Evolutionary conservation across 2,888 invertebrate genomes (phyloP).

Genomic region (Cephus runcator): DNA sequence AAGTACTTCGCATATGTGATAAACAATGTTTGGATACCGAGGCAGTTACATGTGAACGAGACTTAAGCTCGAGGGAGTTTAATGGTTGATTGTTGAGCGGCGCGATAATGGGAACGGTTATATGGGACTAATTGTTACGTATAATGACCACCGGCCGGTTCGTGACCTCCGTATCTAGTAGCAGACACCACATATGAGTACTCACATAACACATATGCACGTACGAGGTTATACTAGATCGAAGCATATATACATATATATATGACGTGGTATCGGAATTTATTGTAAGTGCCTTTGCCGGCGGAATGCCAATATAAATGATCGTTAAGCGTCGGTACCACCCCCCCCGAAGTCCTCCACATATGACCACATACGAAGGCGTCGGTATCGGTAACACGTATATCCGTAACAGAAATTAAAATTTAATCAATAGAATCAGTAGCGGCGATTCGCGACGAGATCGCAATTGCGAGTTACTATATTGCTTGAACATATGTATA

Average conservation of each 20-base stretch:
- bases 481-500: background rate
- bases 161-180: background rate
- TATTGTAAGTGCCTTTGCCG: background rate
- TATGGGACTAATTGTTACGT: slow-evolving; percentile 20
- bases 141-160: background rate
- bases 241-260: background rate
- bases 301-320: background rate
- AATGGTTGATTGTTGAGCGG: slow-evolving; percentile 27
- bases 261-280: background rate
- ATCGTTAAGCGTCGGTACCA: background rate
- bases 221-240: background rate
- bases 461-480: background rate
- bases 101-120: slow-evolving; percentile 30
- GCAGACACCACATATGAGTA: background rate
- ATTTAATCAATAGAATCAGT: background rate
- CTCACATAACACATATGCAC: background rate
- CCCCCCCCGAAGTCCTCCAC: background rate
- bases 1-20: background rate
- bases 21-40: background rate
- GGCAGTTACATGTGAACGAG: slow-evolving; percentile 1
- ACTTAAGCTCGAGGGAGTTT: slow-evolving; percentile 12
- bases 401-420: background rate
- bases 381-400: background rate
- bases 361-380: background rate
- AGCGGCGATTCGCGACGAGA: background rate